Base-by-base conservation (phyloP, 2,888 invertebrate genomes). In the Coleophora deauratella region DNA sequence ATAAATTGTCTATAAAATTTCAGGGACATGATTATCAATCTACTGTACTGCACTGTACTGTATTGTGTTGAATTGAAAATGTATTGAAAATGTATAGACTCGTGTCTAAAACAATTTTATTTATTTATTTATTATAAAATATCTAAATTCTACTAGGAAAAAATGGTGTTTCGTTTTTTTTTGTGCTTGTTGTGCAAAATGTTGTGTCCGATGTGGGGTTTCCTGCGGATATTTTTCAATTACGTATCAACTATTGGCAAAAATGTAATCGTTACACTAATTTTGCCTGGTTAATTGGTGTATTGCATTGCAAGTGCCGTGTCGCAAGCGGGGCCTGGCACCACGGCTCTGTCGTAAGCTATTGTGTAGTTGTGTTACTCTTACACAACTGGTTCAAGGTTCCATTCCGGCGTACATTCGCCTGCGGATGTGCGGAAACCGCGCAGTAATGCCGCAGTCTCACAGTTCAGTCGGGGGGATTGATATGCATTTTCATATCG, bases 311-410 rank as follows among this genome's bases (percentile, higher is more conserved):
- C 21, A 21, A 21, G 21, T 21, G 4, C 9, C 45, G 56, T 84
- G 75, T 80, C 58, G 84, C 67, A 84, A 82, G 63, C 64, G 57
- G 70, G 66, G 77, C 69, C 74, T 68, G 74, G 77, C 75, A 71
- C 72, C 56, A 60, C 55, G 71, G 84, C 77, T 79, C 74, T 21
- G 21, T 21, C 21, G 21, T 21, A 21, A 21, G 21, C 21, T 21
- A 21, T 85, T 76, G 84, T 84, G 72, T 76, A 68, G 82, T 81
- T 80, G 81, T 81, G 65, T 66, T 59, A 45, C 59, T 68, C 73
- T 84, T 82, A 79, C 82, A 72, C 84, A 85, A 85, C 61, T 84
- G 81, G 82, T 80, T 82, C 85, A 85, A 85, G 84, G 84, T 80
- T 80, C 67, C 62, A 55, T 60, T 68, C 70, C 66, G 59, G 31